Evolutionary conservation across 2,113 vertebrate species (phyloP).

Genomic region (Mandrillus leucophaeus): DNA sequence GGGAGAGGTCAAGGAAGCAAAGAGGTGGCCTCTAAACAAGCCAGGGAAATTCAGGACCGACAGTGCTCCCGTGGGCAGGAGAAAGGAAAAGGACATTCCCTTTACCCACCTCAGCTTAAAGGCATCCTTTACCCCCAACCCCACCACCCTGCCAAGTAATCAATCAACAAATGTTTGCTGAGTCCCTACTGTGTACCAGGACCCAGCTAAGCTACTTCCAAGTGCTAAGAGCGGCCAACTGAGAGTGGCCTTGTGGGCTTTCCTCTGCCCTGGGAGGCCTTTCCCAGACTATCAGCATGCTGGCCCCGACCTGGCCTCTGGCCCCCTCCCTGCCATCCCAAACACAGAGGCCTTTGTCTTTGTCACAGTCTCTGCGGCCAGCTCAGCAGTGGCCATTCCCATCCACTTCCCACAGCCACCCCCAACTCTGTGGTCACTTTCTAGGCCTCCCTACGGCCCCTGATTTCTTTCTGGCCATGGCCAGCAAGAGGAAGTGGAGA

Average conservation of each 20-base stretch:
- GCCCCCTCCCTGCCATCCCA: background rate
- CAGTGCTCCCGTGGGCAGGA: background rate
- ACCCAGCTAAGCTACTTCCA: background rate
- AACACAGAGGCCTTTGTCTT: conserved; percentile 51
- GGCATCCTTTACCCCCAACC: too few species aligned
- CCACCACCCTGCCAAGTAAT: background rate
- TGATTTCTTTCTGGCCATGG: background rate
- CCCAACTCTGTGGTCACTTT: background rate
- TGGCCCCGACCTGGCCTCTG: background rate
- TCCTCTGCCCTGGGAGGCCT: background rate
- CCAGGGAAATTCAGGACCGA: background rate
- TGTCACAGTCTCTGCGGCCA: background rate
- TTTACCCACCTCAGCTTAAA: background rate
- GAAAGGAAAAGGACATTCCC: rapidly evolving
- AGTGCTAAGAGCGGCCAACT: background rate
- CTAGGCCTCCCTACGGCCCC: background rate
- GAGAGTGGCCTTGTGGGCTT: background rate
- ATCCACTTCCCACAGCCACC: background rate
- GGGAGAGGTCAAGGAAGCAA: background rate
- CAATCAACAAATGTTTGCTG: background rate
- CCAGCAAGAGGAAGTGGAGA: background rate
- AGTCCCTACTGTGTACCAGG: background rate
- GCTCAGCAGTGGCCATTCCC: background rate
- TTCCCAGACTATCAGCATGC: background rate
- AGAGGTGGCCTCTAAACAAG: background rate